Evolutionary conservation across 2,797 vertebrate species (phyloP).

Genomic region (Mormyrops boulengeri): DNA sequence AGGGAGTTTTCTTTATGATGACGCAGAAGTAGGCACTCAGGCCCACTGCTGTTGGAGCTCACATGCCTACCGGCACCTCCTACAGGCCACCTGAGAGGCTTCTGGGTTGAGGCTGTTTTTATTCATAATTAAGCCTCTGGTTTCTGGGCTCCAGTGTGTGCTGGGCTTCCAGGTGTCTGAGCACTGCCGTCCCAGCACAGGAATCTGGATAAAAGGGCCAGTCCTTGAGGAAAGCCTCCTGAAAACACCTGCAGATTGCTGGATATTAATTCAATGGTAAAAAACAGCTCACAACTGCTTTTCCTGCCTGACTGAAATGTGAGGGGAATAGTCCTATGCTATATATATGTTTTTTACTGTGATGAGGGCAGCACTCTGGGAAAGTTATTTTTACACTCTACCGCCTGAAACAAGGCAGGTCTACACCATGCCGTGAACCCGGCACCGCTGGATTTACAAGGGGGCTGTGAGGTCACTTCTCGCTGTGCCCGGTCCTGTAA

Average conservation of each 20-base stretch:
- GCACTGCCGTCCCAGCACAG: neutral
- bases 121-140: neutral
- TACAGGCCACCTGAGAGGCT: neutral
- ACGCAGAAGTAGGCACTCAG: constrained; percentile 32
- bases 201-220: neutral
- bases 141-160: neutral
- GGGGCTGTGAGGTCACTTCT: constrained; percentile 53
- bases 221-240: neutral
- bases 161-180: neutral
- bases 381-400: constrained; percentile 46
- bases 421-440: constrained; percentile 36
- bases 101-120: neutral
- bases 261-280: neutral
- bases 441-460: constrained; percentile 51
- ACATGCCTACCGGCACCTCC: neutral
- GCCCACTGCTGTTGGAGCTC: neutral
- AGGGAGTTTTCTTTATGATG: constrained; percentile 26
- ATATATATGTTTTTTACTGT: neutral
- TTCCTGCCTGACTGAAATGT: constrained; percentile 10
- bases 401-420: constrained; percentile 36
- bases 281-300: constrained; percentile 20
- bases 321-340: constrained; percentile 23
- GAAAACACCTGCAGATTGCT: neutral
- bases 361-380: constrained; percentile 28
- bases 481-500: constrained; percentile 47